Evolutionary conservation across 1,140 invertebrate species (phyloP).

Genomic region (Trachymyrmex septentrionalis): DNA sequence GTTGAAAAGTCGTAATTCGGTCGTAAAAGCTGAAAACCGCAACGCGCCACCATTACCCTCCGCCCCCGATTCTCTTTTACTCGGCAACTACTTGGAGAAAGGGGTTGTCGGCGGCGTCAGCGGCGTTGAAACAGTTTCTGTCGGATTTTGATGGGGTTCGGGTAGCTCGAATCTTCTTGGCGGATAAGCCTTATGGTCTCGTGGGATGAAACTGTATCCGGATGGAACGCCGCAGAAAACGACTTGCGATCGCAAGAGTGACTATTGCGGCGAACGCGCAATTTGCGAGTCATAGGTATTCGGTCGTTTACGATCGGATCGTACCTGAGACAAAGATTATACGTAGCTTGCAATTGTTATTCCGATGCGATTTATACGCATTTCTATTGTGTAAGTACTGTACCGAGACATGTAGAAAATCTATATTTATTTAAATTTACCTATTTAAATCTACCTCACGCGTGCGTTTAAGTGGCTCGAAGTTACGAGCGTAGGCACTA

Average conservation of each 20-base stretch:
- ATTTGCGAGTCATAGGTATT: slow-evolving; percentile 18
- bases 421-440: slow-evolving; percentile 53
- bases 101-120: slow-evolving; percentile 59
- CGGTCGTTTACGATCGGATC: background rate
- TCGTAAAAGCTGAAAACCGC: slow-evolving; percentile 84
- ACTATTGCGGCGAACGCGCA: slow-evolving; percentile 3
- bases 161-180: slow-evolving; percentile 72
- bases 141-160: slow-evolving; percentile 70
- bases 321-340: background rate
- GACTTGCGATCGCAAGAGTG: slow-evolving; percentile 8
- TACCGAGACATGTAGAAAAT: background rate
- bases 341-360: background rate
- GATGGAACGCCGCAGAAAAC: slow-evolving; percentile 63
- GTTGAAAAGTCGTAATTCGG: slow-evolving; percentile 84
- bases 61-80: slow-evolving; percentile 53
- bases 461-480: slow-evolving; percentile 33
- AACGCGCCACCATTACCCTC: slow-evolving; percentile 80
- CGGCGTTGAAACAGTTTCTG: slow-evolving; percentile 66
- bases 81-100: slow-evolving; percentile 70
- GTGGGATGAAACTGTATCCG: slow-evolving; percentile 64
- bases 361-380: background rate
- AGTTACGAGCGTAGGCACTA: slow-evolving; percentile 52
- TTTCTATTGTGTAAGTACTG: background rate
- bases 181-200: slow-evolving; percentile 77
- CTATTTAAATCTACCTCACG: slow-evolving; percentile 45